Percentiles rank a stretch among this genome's conserved stretches.
These are phyloP conservation scores for Castor canadensis DNA, from an alignment of 2,113 vertebrate genomes.

Conservation along the genomic window DNA sequence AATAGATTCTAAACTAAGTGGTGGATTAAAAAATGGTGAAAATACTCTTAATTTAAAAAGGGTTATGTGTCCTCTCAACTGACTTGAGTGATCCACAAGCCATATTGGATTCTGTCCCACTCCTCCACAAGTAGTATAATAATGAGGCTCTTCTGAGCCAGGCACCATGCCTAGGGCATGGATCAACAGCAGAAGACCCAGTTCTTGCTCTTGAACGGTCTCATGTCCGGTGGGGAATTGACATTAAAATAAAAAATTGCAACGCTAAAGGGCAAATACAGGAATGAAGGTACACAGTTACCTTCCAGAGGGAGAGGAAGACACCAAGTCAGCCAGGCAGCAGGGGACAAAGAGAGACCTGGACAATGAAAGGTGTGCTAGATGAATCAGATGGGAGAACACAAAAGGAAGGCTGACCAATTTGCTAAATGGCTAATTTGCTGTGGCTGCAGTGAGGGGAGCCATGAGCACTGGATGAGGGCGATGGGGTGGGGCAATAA, in stretches of 20 bases:
- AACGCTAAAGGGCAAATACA: neutral
- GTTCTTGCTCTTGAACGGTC: neutral
- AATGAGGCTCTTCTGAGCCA: neutral
- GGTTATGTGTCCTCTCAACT: neutral
- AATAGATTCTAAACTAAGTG: neutral
- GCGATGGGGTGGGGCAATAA: fast-evolving
- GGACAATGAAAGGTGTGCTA: neutral
- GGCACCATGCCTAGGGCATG: neutral
- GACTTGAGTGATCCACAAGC: neutral
- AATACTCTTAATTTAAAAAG: neutral
- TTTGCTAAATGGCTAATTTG: neutral
- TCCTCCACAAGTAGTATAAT: neutral
- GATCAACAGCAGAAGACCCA: neutral
- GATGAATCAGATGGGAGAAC: neutral
- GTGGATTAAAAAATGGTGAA: neutral
- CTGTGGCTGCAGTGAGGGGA: neutral
- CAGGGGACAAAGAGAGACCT: neutral
- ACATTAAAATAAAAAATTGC: neutral
- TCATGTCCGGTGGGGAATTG: neutral
- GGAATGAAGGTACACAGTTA: neutral
- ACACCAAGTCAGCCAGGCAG: neutral
- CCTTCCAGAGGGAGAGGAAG: neutral
- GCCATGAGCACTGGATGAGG: too few species aligned
- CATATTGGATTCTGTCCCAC: neutral
- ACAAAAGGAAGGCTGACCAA: neutral